A percentile compares a stretch with the other conserved stretches of the same genome.
phyloP scores from a whole-genome alignment of 2,888 invertebrate genomes.

The Micoletzkya japonica region DNA sequence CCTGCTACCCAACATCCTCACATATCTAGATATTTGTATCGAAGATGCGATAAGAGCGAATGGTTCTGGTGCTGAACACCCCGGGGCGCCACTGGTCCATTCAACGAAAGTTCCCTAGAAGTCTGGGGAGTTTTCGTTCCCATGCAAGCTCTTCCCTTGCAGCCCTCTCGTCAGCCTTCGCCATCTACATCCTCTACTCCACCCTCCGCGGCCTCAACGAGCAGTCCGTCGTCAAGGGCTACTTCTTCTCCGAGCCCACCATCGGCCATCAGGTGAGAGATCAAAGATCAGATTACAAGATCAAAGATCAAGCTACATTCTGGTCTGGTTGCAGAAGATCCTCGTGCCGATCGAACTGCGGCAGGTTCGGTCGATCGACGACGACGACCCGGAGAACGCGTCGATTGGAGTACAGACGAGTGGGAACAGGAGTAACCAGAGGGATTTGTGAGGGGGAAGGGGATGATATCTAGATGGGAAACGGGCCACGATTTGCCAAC shows the following conservation, averaged over 20 bases:
- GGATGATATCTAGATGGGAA: too few relatives aligned
- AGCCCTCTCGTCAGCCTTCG: conserved; percentile 50
- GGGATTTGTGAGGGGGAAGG: conserved; percentile 21
- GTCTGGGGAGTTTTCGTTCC: too few relatives aligned
- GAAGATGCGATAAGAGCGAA: too few relatives aligned
- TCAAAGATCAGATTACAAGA: neutral
- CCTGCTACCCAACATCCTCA: too few relatives aligned
- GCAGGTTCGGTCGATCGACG: conserved; percentile 49
- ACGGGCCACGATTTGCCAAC: neutral
- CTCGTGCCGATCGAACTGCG: conserved; percentile 61
- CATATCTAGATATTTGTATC: too few relatives aligned
- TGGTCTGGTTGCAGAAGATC: conserved; percentile 50
- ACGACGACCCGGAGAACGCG: conserved; percentile 52
- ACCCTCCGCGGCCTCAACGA: conserved; percentile 47
- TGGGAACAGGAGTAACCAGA: conserved; percentile 32
- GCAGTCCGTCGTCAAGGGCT: conserved; percentile 53
- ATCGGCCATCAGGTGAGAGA: conserved; percentile 57
- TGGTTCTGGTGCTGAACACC: too few relatives aligned
- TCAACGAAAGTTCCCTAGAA: too few relatives aligned
- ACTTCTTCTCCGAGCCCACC: conserved; percentile 60
- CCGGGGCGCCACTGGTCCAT: too few relatives aligned
- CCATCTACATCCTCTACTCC: conserved; percentile 50
- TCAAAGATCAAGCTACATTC: neutral
- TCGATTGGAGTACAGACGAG: conserved; percentile 61
- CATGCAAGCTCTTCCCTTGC: too few relatives aligned